Evolutionary conservation across 2,113 vertebrate species (phyloP), one percentile per base, ranked within the genome.

Genomic region (Ophthalmolycus amberensis): DNA sequence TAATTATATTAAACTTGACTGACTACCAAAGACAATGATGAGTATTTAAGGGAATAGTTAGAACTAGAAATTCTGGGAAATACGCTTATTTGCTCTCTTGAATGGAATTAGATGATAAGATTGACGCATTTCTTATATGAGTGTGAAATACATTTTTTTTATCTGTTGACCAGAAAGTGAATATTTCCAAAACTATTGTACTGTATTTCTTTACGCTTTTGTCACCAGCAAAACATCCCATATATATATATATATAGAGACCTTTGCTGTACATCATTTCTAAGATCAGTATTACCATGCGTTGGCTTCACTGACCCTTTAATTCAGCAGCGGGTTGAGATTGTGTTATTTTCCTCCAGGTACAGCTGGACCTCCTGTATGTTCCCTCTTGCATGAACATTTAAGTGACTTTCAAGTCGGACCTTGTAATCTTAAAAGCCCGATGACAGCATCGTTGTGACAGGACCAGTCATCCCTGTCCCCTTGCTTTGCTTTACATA

Each of bases 381-480:
- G 44, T 38, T 77, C 44, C 54, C 22, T 79, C 67, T 76, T 64
- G 74, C 73, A 59, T 71, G 29, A 79, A 68, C 63, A 70, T 68
- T 48, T 5, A 48, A 59, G 58, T 73, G 67, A 81, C 66, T 78
- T 71, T 82, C 20, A 80, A 62, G 66, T 70, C 75, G 32, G 44
- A 75, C 48, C 73, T 29, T 18, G 60, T 65, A 14, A 70, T 42
- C 59, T 66, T 38, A 71, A 77, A 71, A 83, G 77, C 70, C 59
- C 52, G 40, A 59, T 50, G 76, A 81, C 9, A 66, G 42, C 64
- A 66, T 71, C 3, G 3, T 20, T 38, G 70, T 84, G 91, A 86
- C 90, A 80, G 44, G 32, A 16, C 83, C 64, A 75, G 77, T 85
- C 78, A 83, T 77, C 71, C 78, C 37, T 37, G 80, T 87, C 82